A percentile compares a stretch with the other conserved stretches of the same genome.
Evolutionary conservation across 2,888 invertebrate species (phyloP).

Genomic region (Heteromyza rotundicornis): DNA sequence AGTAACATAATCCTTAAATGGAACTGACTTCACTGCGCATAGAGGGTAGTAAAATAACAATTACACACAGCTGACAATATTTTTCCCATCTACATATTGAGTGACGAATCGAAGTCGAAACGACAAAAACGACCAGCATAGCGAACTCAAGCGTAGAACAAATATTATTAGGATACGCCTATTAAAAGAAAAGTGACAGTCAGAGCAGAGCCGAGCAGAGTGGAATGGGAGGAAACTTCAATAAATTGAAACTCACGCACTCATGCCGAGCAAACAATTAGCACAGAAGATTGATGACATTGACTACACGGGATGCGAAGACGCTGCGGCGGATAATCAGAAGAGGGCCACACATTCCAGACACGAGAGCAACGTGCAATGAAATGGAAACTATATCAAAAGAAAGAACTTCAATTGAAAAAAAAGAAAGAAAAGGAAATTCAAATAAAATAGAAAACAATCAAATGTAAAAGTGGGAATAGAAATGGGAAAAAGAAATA

Average conservation of each 20-base stretch:
- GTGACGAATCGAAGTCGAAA: slow-evolving; percentile 5
- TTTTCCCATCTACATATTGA: too few species aligned
- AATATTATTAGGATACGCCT: slow-evolving; percentile 20
- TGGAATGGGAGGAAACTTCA: background rate
- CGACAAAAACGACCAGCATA: slow-evolving; percentile 9
- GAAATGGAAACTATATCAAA: background rate
- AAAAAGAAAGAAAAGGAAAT: background rate
- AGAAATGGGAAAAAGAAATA: too few species aligned
- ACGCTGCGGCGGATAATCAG: too few species aligned
- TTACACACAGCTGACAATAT: too few species aligned
- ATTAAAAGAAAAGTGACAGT: background rate
- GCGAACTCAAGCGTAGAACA: slow-evolving; percentile 15
- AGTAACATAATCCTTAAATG: too few species aligned
- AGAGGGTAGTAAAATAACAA: too few species aligned
- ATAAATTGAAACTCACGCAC: slow-evolving; percentile 12
- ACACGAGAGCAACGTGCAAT: background rate
- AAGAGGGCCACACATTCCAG: too few species aligned
- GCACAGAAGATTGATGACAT: slow-evolving; percentile 47
- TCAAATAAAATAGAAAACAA: background rate
- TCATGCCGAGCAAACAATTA: slow-evolving; percentile 42
- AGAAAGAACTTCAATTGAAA: background rate
- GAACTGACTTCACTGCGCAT: too few species aligned
- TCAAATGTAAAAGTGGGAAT: too few species aligned
- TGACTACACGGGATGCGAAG: slow-evolving; percentile 3
- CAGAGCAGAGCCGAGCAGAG: background rate